Evolutionary conservation across 2,888 invertebrate species (phyloP).

Genomic region (Athrips mouffetella): DNA sequence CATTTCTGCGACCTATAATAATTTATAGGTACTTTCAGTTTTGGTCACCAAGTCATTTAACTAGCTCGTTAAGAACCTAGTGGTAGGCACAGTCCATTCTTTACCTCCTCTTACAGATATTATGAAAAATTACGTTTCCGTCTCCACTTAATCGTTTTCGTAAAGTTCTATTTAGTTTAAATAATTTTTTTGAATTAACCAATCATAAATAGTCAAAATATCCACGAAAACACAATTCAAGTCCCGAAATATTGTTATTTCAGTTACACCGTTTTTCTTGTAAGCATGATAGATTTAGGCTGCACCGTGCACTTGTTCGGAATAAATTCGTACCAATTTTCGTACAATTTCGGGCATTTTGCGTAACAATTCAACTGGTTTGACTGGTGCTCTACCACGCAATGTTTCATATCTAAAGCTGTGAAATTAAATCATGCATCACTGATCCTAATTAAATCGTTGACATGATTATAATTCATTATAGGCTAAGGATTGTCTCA

Average conservation of each 20-base stretch:
- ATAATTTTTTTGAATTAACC: too few species aligned
- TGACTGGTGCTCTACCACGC: constrained; percentile 16
- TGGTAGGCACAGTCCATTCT: too few species aligned
- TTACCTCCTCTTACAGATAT: too few species aligned
- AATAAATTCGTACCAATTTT: constrained; percentile 53
- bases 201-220: too few species aligned
- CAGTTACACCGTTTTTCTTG: background rate
- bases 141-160: too few species aligned
- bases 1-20: too few species aligned
- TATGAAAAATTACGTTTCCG: too few species aligned
- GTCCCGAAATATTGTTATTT: background rate
- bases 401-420: constrained; percentile 24
- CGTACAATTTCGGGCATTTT: constrained; percentile 49
- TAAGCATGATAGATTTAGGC: constrained; percentile 29
- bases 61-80: too few species aligned
- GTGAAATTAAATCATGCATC: constrained; percentile 36
- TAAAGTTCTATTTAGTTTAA: too few species aligned
- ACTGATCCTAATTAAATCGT: constrained; percentile 41
- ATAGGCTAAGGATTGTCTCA: background rate
- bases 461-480: constrained; percentile 44
- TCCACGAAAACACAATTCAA: too few species aligned
- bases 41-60: too few species aligned
- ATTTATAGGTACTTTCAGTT: too few species aligned
- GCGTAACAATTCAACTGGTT: constrained; percentile 42
- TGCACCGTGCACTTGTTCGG: constrained; percentile 49